phyloP scores from a whole-genome alignment of 2,797 vertebrate species.

The Sciurus vulgaris region DNA sequence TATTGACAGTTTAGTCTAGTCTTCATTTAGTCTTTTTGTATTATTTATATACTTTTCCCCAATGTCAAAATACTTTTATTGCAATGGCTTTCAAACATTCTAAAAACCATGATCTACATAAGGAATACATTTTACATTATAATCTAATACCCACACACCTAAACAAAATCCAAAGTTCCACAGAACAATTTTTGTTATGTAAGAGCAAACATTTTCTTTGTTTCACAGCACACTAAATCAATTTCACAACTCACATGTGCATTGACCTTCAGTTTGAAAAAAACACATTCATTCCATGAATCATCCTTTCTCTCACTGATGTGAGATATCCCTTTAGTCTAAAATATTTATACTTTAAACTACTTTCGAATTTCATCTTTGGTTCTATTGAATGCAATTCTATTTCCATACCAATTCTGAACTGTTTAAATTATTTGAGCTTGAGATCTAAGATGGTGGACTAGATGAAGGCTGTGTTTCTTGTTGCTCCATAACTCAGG shows the following conservation, averaged over 20 bases:
- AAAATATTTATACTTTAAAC: constrained; percentile 31
- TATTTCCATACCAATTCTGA: not conserved
- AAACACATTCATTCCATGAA: constrained; percentile 34
- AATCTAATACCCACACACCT: not conserved
- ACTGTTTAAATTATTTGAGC: not conserved
- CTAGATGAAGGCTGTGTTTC: no score
- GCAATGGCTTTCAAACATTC: constrained; percentile 47
- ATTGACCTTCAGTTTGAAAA: constrained; percentile 46
- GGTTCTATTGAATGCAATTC: constrained; percentile 37
- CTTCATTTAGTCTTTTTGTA: constrained; percentile 7
- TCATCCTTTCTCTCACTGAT: not conserved
- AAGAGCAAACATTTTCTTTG: not conserved
- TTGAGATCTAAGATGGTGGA: not conserved
- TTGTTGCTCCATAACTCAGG: no score
- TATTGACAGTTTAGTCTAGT: not conserved
- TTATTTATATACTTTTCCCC: constrained; percentile 15
- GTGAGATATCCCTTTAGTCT: not conserved
- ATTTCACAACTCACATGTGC: constrained; percentile 8
- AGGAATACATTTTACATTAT: constrained; percentile 49
- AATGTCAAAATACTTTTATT: constrained; percentile 53
- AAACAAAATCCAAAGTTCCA: constrained; percentile 32
- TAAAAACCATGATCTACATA: constrained; percentile 34
- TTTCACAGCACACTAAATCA: constrained; percentile 28
- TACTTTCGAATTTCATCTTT: constrained; percentile 32
- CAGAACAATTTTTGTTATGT: constrained; percentile 1